Evolutionary conservation across 2,888 invertebrate species (phyloP), one percentile per base, ranked within the genome.

Genomic region (Amiota mariae): DNA sequence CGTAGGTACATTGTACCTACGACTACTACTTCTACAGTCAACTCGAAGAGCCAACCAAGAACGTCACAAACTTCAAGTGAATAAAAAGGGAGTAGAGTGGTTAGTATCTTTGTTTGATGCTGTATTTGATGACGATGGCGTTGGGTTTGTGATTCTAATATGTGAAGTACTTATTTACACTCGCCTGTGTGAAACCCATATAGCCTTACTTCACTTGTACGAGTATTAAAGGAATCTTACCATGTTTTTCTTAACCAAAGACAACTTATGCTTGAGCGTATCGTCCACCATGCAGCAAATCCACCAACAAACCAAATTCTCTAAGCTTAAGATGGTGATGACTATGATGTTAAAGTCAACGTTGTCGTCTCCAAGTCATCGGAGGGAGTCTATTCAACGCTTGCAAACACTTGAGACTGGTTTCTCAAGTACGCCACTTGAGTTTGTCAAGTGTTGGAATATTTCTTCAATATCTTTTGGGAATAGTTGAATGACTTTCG

Each of bases 361-460:
- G 36, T 36, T 6, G 8, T 36, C 36, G 36, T 36, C 36, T 36
- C 6, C 36, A 36, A 36, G 36, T 24, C 64, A 47, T 36, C 8
- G 36, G 36, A 36, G 36, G 36, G 36, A 36, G 36, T 47, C 49
- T 64, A 64, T 64, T 64, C 64, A 46, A n/a, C 64, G 46, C 64
- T 64, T 13, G 64, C 64, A 80, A 74, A 82, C 83, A 84, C 84
- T 84, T 77, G 85, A 85, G 84, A 85, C 84, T 84, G 84, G 84
- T 84, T 84, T 81, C 75, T 76, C 79, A 78, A 84, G 61, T 48
- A 80, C 79, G 85, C 85, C 85, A 84, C 86, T 84, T 75, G 80
- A 81, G 78, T 51, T 81, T 77, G 85, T 85, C 81, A 84, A 84
- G 86, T 85, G 81, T 75, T 78, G 76, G 71, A 74, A 77, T 77